These are phyloP conservation scores for Poeciliopsis gracilis DNA, from an alignment of 2,797 vertebrate species.

Conservation along the genomic window DNA sequence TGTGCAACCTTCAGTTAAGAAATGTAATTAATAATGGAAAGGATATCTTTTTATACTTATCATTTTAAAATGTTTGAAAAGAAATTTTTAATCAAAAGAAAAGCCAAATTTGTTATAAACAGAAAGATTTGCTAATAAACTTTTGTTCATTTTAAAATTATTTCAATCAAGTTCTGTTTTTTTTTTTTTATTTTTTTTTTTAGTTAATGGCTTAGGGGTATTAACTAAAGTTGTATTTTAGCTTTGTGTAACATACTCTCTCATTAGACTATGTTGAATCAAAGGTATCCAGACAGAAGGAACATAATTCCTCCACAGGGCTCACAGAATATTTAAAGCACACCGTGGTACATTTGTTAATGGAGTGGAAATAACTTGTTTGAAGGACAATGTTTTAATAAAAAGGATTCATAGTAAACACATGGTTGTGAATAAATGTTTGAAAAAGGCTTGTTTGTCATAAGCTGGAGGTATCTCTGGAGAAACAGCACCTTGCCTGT, in stretches of 20 bases:
- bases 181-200: background rate
- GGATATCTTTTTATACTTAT: background rate
- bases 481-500: conserved; percentile 14
- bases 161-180: background rate
- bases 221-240: background rate
- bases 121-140: background rate
- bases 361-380: conserved; percentile 15
- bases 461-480: conserved; percentile 9
- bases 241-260: conserved; percentile 16
- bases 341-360: conserved; percentile 20
- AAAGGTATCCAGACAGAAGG: conserved; percentile 31
- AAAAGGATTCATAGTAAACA: background rate
- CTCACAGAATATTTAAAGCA: conserved; percentile 16
- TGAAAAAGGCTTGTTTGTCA: background rate
- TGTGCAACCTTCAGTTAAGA: background rate
- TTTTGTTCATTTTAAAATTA: background rate
- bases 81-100: background rate
- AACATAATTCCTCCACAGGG: conserved; percentile 20
- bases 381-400: background rate
- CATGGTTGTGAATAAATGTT: conserved; percentile 16
- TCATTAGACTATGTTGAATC: conserved; percentile 16
- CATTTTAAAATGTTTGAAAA: background rate
- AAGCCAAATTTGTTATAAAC: background rate
- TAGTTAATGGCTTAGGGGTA: background rate
- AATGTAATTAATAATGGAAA: no score